These are phyloP conservation scores for Paracanthobrama guichenoti DNA, from an alignment of 2,113 vertebrate genomes.

Conservation along the genomic window DNA sequence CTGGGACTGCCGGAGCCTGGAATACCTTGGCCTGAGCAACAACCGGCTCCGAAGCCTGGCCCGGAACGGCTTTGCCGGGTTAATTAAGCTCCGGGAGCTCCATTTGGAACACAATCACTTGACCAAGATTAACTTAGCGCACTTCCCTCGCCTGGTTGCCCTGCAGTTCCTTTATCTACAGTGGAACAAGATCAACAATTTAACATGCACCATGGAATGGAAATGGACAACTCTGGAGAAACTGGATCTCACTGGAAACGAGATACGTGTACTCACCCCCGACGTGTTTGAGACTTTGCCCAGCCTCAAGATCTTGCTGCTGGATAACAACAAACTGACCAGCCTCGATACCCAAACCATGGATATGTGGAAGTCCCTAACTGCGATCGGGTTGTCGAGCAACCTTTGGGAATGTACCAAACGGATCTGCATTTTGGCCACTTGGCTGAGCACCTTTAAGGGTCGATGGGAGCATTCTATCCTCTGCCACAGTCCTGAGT, in stretches of 20 bases:
- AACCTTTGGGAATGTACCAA: constrained; percentile 99
- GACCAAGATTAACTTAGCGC: constrained; percentile 98
- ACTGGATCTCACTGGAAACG: constrained; percentile 94
- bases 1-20: constrained; percentile 98
- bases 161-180: constrained; percentile 96
- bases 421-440: constrained; percentile 92
- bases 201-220: constrained; percentile 98
- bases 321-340: constrained; percentile 98
- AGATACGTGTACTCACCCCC: constrained; percentile 89
- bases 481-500: constrained; percentile 93
- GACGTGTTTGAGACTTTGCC: constrained; percentile 95
- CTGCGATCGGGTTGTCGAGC: constrained; percentile 90
- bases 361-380: constrained; percentile 87
- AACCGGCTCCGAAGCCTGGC: constrained; percentile 96
- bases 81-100: constrained; percentile 97
- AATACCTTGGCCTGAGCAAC: constrained; percentile 97
- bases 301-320: constrained; percentile 92
- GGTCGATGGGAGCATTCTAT: constrained; percentile 98
- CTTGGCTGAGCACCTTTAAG: constrained; percentile 93
- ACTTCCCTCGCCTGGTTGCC: constrained; percentile 94
- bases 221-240: constrained; percentile 96
- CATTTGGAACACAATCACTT: constrained; percentile 99
- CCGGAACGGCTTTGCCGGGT: constrained; percentile 96
- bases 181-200: constrained; percentile 98
- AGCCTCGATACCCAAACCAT: constrained; percentile 88